Evolutionary conservation across 1,140 invertebrate species (phyloP), one percentile per base, ranked within the genome.

Genomic region (Euglossa dilemma): DNA sequence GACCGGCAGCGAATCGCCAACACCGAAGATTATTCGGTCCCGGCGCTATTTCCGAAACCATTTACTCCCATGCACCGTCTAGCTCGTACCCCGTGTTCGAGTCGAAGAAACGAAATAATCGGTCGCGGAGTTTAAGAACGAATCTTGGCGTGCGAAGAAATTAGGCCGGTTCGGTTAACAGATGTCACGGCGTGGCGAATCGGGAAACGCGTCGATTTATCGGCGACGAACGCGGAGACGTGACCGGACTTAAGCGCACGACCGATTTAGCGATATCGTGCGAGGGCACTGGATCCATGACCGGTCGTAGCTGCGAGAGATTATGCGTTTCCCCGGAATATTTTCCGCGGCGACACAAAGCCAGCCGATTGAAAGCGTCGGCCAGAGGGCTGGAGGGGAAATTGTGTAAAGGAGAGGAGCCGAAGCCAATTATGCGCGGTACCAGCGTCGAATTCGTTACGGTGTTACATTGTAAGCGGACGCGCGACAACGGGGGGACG

Each of bases 241-340:
- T 88, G 87, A 88, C 87, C 56, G 63, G 87, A 88, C 86, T 88
- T 82, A 85, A 88, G 83, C 86, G 85, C 87, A 88, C 83, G 86
- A 86, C 86, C 83, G 86, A 88, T 87, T 77, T 85, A 87, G 85
- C 87, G 86, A 88, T 47, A 83, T 52, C 36, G 72, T 16, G 20
- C 57, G n/a, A n/a, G 63, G 79, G 76, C 83, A 87, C 80, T 80
- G 86, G 79, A 88, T 88, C 83, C 86, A 88, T 88, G 87, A 88
- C 83, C 72, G 80, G 50, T 82, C 83, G 57, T 79, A 78, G 54
- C 67, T 54, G 56, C 43, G 23, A 63, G 83, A 88, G 87, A 88
- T 88, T 88, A 88, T 85, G 83, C 83, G 78, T 85, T 81, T 74
- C 70, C 59, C 70, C 28, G 72, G 75, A 69, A 88, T 77, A 88